These are phyloP conservation scores for Alethe diademata DNA, from an alignment of 2,113 vertebrate species.

Conservation along the genomic window DNA sequence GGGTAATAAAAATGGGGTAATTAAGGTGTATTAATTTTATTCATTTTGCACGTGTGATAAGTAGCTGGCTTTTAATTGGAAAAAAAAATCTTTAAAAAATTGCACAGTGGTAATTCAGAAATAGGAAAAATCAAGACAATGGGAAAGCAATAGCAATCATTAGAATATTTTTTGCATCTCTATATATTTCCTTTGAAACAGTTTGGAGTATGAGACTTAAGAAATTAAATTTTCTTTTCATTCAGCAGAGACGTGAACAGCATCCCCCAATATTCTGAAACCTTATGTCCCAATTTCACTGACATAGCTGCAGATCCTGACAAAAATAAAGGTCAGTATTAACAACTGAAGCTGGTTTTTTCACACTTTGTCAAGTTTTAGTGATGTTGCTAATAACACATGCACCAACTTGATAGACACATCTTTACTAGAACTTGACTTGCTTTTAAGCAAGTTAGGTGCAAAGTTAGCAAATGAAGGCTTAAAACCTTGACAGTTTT, in stretches of 20 bases:
- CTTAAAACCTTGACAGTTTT: neutral
- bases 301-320: constrained; percentile 80
- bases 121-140: neutral
- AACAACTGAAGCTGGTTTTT: neutral
- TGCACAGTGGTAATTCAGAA: neutral
- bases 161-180: neutral
- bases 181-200: neutral
- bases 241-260: constrained; percentile 64
- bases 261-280: constrained; percentile 65
- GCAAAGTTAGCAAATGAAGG: neutral
- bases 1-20: neutral
- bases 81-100: neutral
- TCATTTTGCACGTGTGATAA: neutral
- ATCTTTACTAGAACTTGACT: neutral
- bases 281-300: constrained; percentile 80
- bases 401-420: neutral
- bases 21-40: neutral
- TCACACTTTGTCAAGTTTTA: neutral
- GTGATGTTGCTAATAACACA: neutral
- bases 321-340: constrained; percentile 81
- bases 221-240: neutral
- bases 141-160: neutral
- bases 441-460: neutral
- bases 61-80: neutral
- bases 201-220: neutral